These are phyloP conservation scores for Hozukius guyotensis DNA, from an alignment of 2,797 vertebrate genomes.

Conservation along the genomic window DNA sequence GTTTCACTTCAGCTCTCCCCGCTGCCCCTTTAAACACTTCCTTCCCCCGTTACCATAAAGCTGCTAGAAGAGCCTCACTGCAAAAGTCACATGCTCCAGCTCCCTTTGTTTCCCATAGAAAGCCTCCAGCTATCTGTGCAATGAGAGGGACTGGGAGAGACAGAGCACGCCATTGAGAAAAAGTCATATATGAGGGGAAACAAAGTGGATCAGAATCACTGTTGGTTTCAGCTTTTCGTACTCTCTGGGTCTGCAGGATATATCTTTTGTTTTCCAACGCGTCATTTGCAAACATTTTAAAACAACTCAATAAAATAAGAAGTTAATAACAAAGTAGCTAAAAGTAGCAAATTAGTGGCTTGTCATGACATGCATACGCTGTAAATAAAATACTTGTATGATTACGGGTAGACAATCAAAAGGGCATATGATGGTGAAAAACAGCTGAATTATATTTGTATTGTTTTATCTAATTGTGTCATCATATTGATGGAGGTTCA, in stretches of 20 bases:
- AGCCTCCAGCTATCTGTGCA: slow-evolving; percentile 15
- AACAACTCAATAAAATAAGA: neutral
- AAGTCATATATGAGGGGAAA: neutral
- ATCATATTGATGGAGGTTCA: neutral
- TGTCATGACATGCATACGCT: neutral
- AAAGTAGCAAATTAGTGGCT: neutral
- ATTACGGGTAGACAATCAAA: neutral
- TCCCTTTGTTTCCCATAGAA: slow-evolving; percentile 72
- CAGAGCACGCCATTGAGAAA: neutral
- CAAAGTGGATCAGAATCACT: neutral
- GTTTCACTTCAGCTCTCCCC: slow-evolving; percentile 36
- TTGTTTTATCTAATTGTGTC: neutral
- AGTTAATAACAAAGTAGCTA: neutral
- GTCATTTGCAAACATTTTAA: neutral
- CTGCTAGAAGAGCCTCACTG: slow-evolving; percentile 61
- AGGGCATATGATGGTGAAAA: neutral
- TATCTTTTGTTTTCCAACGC: neutral
- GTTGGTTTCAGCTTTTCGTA: neutral
- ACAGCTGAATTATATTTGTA: neutral
- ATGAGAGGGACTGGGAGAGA: neutral
- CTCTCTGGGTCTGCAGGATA: neutral
- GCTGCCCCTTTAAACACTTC: slow-evolving; percentile 75
- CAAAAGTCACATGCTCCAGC: slow-evolving; percentile 86
- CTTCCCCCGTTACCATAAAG: slow-evolving; percentile 75
- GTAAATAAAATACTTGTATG: neutral